Conservation (phyloP, 2,888 invertebrate species). For the Hoplodrina ambigua region DNA sequence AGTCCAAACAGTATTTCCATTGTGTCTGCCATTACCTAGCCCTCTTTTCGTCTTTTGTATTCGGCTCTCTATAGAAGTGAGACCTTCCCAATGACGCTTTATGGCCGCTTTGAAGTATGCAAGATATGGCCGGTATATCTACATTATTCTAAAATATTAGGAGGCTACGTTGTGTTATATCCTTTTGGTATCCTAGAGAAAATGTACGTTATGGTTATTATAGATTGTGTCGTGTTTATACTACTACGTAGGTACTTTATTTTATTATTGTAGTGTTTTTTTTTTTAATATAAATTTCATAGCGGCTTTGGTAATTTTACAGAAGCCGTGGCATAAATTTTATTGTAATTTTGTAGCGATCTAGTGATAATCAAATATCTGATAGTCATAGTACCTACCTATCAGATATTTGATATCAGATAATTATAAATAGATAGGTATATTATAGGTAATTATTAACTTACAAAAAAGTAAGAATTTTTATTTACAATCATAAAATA, state of each 20-base stretch:
- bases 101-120: conserved; percentile 87
- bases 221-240: not conserved
- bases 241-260: too few relatives aligned
- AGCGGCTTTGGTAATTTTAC: too few relatives aligned
- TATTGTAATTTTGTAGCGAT: too few relatives aligned
- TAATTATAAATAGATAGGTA: too few relatives aligned
- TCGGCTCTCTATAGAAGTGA: conserved; percentile 88
- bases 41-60: conserved; percentile 89
- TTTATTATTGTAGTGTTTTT: not conserved
- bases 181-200: conserved; percentile 21
- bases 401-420: too few relatives aligned
- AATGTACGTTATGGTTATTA: conserved; percentile 2
- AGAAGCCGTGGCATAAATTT: too few relatives aligned
- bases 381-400: too few relatives aligned
- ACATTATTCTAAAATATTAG: conserved; percentile 70
- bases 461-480: too few relatives aligned
- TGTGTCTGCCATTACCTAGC: conserved; percentile 90
- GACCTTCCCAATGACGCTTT: conserved; percentile 89
- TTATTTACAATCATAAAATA: too few relatives aligned
- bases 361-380: too few relatives aligned
- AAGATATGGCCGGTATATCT: conserved; percentile 76
- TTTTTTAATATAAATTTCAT: too few relatives aligned
- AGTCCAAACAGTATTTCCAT: conserved; percentile 89
- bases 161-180: conserved; percentile 54
- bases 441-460: too few relatives aligned